phyloP scores from a whole-genome alignment of 1,140 invertebrate species.

The Acarapis woodi region DNA sequence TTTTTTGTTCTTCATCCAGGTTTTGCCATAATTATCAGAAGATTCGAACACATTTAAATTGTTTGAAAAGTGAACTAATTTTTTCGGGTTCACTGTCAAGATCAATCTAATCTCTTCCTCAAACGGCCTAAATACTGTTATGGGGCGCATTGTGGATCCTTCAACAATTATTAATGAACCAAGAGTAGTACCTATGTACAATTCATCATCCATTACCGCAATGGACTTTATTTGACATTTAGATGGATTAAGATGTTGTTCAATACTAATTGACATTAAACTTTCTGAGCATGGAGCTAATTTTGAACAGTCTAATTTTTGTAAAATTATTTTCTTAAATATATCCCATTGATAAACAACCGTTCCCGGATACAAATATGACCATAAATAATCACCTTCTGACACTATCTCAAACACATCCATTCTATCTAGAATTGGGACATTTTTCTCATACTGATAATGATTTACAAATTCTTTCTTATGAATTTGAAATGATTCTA shows the following conservation, averaged over 20 bases:
- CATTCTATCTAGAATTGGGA: conserved; percentile 23
- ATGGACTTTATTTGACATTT: conserved; percentile 37
- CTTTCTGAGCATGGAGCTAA: conserved; percentile 67
- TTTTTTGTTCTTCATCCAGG: conserved; percentile 9
- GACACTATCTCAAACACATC: conserved; percentile 31
- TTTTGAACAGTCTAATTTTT: conserved; percentile 66
- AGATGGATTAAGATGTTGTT: conserved; percentile 39
- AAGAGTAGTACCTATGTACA: conserved; percentile 70
- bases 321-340: conserved; percentile 29
- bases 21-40: not conserved
- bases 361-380: conserved; percentile 43
- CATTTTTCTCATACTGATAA: conserved; percentile 17
- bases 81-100: conserved; percentile 13
- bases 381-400: conserved; percentile 26
- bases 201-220: conserved; percentile 30
- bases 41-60: conserved; percentile 8
- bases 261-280: conserved; percentile 61
- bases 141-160: conserved; percentile 38
- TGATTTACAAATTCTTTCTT: conserved; percentile 29
- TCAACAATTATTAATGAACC: conserved; percentile 66
- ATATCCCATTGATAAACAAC: conserved; percentile 57
- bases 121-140: conserved; percentile 64
- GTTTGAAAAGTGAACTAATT: not conserved
- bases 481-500: conserved; percentile 25
- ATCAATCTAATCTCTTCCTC: conserved; percentile 39